Evolutionary conservation across 2,113 vertebrate genomes (phyloP), one percentile per base, ranked within the genome.

Genomic region (Tetrax tetrax): DNA sequence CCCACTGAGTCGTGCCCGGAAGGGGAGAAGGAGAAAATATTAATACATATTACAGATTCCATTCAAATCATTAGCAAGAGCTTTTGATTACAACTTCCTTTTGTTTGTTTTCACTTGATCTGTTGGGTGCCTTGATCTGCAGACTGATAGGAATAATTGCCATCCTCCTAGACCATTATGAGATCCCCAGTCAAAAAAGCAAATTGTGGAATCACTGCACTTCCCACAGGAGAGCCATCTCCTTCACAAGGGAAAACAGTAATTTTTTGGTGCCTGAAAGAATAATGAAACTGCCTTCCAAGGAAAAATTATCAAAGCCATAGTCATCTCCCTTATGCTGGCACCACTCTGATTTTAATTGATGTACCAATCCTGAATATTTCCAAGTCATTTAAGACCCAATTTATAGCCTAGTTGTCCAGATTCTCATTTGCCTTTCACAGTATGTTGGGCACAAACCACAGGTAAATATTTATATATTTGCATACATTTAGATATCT

Each of bases 41-140:
- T 90, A 92, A 95, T 89, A 89, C 31, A 14, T 92, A 74, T 76
- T 83, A 70, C 89, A 87, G 86, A 87, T 94, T 93, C 87, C 54
- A 82, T 43, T 74, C 53, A 94, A 92, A 93, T 94, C 77, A 95
- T 96, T 96, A 95, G 87, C 69, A 71, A 76, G 24, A 79, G 77
- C 84, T 96, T 95, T 96, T 94, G 88, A 93, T 95, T 95, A 47
- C 54, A 33, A 76, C 74, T 95, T 94, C 74, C 54, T 95, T 95
- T 86, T 96, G 89, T 95, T 96, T 96, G 93, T 95, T 96, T 96
- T 96, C 83, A 63, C 63, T 95, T 76, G 91, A 83, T 95, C 89
- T 92, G 57, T 24, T 66, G 76, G 81, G 47, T 95, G 70, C 74
- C 94, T 93, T 91, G 94, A 92, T 96, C 91, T 80, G 28, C 47